Evolutionary conservation across 2,797 vertebrate genomes (phyloP).

Genomic region (Girardinus metallicus): DNA sequence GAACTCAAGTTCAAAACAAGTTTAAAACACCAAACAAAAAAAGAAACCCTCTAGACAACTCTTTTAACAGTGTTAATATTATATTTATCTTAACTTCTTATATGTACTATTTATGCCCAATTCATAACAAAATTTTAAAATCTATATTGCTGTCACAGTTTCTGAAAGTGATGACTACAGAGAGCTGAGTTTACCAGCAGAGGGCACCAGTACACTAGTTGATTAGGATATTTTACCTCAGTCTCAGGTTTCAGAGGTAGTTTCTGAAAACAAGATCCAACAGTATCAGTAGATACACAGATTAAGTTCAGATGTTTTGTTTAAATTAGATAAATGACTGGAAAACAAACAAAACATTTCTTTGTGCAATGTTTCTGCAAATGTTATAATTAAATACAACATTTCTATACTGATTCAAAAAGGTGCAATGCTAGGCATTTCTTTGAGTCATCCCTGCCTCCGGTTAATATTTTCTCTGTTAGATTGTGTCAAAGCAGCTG

Average conservation of each 20-base stretch:
- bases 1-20: neutral
- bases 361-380: neutral
- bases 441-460: conserved; percentile 18
- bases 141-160: neutral
- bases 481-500: conserved; percentile 60
- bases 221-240: neutral
- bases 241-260: conserved; percentile 5
- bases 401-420: neutral
- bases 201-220: conserved; percentile 45
- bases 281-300: neutral
- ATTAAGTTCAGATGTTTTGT: neutral
- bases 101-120: neutral
- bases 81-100: neutral
- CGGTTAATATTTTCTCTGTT: conserved; percentile 27
- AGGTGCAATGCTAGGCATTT: conserved; percentile 2
- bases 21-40: neutral
- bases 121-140: neutral
- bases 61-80: neutral
- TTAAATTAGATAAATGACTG: neutral
- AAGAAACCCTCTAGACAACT: neutral
- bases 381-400: neutral
- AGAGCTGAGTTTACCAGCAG: conserved; percentile 50
- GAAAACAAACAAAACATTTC: neutral
- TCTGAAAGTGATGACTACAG: neutral
- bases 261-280: neutral